A percentile compares a stretch with the other conserved stretches of the same genome.
These are phyloP conservation scores for Pseudachorutes palmiensis DNA, from an alignment of 1,140 invertebrate genomes.

Conservation along the genomic window DNA sequence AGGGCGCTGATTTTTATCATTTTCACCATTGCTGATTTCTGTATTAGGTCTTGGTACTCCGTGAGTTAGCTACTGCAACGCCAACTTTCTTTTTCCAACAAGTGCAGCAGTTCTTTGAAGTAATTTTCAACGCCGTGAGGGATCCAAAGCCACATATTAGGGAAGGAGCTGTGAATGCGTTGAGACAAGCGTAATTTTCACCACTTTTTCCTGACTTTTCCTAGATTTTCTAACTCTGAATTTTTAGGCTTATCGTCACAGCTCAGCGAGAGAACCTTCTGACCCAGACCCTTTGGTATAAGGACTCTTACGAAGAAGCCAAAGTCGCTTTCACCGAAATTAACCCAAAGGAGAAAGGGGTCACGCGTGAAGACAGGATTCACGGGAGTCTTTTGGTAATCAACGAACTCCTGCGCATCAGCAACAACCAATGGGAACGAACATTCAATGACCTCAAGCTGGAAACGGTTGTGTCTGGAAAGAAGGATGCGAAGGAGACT, in stretches of 20 bases:
- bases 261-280: conserved; percentile 86
- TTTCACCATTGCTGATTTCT: conserved; percentile 17
- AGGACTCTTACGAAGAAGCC: conserved; percentile 85
- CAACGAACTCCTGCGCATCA: conserved; percentile 87
- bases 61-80: conserved; percentile 88
- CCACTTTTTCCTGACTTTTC: neutral
- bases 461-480: conserved; percentile 38
- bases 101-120: conserved; percentile 90
- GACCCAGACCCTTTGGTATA: conserved; percentile 69
- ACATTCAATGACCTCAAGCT: conserved; percentile 59
- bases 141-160: conserved; percentile 87
- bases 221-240: neutral
- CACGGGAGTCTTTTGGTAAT: conserved; percentile 89
- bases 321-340: conserved; percentile 67
- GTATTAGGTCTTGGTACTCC: conserved; percentile 66
- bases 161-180: conserved; percentile 83
- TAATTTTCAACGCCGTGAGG: conserved; percentile 84
- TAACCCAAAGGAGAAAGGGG: conserved; percentile 61
- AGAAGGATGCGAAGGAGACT: conserved; percentile 18
- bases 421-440: conserved; percentile 80
- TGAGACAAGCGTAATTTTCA: conserved; percentile 62
- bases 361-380: conserved; percentile 77
- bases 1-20: conserved; percentile 4
- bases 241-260: conserved; percentile 65
- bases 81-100: conserved; percentile 98